phyloP scores from a whole-genome alignment of 2,113 vertebrate genomes.

The Pseudorectes ferrugineus region DNA sequence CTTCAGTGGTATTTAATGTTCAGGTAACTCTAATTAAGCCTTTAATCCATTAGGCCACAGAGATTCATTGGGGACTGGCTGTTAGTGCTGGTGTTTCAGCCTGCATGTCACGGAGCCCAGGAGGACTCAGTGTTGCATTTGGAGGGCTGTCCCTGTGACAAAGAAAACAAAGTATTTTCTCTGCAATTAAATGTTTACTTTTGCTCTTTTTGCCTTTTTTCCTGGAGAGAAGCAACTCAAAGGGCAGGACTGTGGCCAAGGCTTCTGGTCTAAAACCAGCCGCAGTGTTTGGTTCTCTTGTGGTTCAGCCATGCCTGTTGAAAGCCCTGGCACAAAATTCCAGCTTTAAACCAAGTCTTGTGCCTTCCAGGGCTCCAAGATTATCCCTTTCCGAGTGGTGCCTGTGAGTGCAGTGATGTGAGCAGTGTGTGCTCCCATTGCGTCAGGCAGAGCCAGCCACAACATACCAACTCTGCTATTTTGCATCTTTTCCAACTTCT shows the following conservation, averaged over 20 bases:
- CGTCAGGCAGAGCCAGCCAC: fast-evolving
- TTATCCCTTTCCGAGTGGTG: not conserved
- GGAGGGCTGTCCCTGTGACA: not conserved
- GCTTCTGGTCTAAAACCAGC: not conserved
- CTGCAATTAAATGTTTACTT: not conserved
- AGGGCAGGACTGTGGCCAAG: not conserved
- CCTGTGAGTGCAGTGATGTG: not conserved
- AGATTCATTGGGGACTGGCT: not conserved
- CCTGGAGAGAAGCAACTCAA: not conserved
- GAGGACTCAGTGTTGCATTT: fast-evolving
- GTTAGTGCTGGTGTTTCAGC: not conserved
- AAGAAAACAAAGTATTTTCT: not conserved
- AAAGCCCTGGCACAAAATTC: not conserved
- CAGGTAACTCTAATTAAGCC: slow-evolving; percentile 9
- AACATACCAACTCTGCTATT: not conserved
- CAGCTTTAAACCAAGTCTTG: not conserved
- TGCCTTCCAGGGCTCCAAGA: not conserved
- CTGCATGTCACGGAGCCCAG: not conserved
- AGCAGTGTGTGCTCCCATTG: fast-evolving
- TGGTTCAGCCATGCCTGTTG: not conserved
- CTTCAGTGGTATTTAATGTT: not conserved
- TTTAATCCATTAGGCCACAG: not conserved
- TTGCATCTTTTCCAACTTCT: not conserved
- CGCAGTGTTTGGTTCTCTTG: fast-evolving
- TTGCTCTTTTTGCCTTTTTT: not conserved